Evolutionary conservation across 1,140 invertebrate genomes (phyloP).

Genomic region (Magallana ariakensis): DNA sequence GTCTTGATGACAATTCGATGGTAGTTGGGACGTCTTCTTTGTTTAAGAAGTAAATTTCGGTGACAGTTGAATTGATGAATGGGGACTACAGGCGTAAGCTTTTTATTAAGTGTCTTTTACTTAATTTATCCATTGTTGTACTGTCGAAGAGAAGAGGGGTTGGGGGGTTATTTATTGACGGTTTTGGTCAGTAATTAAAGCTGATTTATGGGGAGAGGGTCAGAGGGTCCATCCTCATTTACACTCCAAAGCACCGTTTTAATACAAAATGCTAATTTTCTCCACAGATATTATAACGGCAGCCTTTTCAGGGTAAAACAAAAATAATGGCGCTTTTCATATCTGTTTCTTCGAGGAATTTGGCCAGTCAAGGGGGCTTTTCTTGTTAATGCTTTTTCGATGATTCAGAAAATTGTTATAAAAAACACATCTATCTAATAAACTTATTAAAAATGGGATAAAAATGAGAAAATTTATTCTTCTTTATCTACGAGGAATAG

Average conservation of each 20-base stretch:
- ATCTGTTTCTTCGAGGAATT: not conserved
- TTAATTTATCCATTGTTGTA: slow-evolving; percentile 19
- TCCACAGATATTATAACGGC: not conserved
- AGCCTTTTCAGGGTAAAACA: not conserved
- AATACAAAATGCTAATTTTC: slow-evolving; percentile 13
- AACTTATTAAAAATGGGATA: no score
- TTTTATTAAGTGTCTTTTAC: slow-evolving; percentile 17
- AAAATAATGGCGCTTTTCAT: not conserved
- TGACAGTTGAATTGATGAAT: slow-evolving; percentile 25
- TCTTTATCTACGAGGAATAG: no score
- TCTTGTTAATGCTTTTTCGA: no score
- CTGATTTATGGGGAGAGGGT: not conserved
- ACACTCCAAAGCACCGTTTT: not conserved
- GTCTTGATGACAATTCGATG: not conserved
- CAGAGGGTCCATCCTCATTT: not conserved
- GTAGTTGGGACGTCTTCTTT: not conserved
- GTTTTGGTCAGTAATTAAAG: slow-evolving; percentile 2
- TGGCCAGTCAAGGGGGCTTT: no score
- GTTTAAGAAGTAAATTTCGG: slow-evolving; percentile 2
- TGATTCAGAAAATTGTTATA: no score
- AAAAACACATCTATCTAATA: no score
- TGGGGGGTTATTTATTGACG: not conserved
- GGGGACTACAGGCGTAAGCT: not conserved
- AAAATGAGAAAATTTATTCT: no score
- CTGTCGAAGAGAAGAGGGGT: not conserved